A percentile compares a stretch with the other conserved stretches of the same genome.
Conservation (phyloP, 2,797 vertebrate species). For the Coluber constrictor region DNA sequence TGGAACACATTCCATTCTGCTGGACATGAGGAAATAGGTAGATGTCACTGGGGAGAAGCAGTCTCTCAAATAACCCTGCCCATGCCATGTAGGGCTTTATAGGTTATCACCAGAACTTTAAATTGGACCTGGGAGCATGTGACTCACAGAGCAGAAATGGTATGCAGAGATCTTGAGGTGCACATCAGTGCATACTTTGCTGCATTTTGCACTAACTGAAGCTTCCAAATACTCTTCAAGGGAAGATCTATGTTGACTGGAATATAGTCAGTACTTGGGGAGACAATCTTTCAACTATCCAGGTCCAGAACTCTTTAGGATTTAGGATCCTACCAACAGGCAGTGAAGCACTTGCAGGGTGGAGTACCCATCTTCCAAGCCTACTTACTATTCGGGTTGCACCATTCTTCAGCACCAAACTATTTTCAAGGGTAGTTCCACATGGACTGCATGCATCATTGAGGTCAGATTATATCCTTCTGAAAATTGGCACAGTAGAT, state of each 20-base stretch:
- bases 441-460: neutral
- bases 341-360: neutral
- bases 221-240: neutral
- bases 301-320: neutral
- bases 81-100: neutral
- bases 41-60: neutral
- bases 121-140: neutral
- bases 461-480: neutral
- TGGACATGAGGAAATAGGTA: neutral
- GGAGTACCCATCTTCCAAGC: neutral
- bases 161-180: neutral
- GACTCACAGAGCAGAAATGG: neutral
- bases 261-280: neutral
- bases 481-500: neutral
- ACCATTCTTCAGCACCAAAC: neutral
- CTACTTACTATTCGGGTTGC: neutral
- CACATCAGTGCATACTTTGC: neutral
- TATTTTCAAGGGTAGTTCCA: neutral
- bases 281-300: neutral
- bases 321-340: neutral
- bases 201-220: neutral
- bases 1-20: neutral
- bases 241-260: neutral
- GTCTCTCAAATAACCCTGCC: neutral
- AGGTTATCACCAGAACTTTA: neutral